Evolutionary conservation across 2,888 invertebrate species (phyloP).

Genomic region (Dicyrtomina minuta): DNA sequence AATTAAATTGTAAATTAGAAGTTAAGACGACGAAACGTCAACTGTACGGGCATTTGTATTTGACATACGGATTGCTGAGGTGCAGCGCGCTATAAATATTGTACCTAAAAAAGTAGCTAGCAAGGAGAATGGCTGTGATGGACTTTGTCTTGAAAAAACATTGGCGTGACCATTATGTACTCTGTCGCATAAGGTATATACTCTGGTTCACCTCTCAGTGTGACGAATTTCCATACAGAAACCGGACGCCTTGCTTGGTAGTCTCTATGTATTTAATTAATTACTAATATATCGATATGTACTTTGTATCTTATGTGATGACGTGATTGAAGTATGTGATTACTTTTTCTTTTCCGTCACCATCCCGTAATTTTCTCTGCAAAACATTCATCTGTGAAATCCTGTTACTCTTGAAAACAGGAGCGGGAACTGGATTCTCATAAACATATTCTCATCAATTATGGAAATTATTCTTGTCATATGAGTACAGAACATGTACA

Average conservation of each 20-base stretch:
- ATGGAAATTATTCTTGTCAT: no score
- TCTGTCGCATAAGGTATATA: no score
- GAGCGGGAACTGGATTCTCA: no score
- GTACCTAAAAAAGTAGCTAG: conserved; percentile 46
- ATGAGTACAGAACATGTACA: no score
- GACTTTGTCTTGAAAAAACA: conserved; percentile 4
- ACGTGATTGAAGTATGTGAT: no score
- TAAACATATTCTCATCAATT: no score
- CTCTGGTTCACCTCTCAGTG: conserved; percentile 3
- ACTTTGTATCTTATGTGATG: conserved; percentile 4
- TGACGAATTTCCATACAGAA: conserved; percentile 24
- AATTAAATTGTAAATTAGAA: background rate
- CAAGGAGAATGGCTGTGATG: conserved; percentile 28
- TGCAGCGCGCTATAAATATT: conserved; percentile 51
- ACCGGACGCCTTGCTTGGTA: conserved; percentile 28
- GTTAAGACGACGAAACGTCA: conserved; percentile 13
- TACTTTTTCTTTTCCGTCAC: no score
- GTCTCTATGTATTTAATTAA: conserved; percentile 14
- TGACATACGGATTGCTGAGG: conserved; percentile 37
- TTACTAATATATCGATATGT: no score
- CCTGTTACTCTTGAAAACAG: no score
- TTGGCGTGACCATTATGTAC: no score
- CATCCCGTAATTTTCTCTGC: no score
- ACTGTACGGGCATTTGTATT: conserved; percentile 33
- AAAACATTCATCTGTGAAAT: no score